Evolutionary conservation across 35 echinoderm and acorn worm species (phyloP).

Genomic region (Hemicentrotus pulcherrimus): DNA sequence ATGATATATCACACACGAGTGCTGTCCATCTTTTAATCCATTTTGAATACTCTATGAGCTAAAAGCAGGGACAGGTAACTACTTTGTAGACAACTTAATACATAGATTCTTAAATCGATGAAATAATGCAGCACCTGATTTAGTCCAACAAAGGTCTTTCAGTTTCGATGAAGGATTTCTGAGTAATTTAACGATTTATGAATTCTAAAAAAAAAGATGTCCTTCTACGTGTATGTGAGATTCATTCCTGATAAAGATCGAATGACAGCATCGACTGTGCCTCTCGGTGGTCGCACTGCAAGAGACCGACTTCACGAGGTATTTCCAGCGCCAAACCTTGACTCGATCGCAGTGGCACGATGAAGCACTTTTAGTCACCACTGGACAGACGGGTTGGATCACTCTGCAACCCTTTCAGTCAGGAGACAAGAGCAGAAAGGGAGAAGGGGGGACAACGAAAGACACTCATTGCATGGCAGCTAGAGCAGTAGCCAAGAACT

Average conservation of each 20-base stretch:
- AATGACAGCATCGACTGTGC: background rate
- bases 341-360: background rate
- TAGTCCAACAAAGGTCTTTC: background rate
- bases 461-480: background rate
- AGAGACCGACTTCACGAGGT: background rate
- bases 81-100: background rate
- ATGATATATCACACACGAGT: background rate
- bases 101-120: background rate
- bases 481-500: background rate
- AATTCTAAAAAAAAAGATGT: background rate
- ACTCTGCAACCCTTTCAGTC: background rate
- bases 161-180: background rate
- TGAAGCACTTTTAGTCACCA: slow-evolving; percentile 9
- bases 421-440: background rate
- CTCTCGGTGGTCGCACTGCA: background rate
- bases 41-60: background rate
- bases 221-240: background rate
- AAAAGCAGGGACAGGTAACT: background rate
- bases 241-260: background rate
- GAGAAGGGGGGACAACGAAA: slow-evolving; percentile 8
- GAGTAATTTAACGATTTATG: background rate
- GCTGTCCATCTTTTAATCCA: background rate
- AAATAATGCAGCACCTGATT: background rate
- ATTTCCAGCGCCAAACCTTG: background rate
- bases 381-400: background rate